Conservation (phyloP, 2,888 invertebrate genomes). For the Drosophila borborema region DNA sequence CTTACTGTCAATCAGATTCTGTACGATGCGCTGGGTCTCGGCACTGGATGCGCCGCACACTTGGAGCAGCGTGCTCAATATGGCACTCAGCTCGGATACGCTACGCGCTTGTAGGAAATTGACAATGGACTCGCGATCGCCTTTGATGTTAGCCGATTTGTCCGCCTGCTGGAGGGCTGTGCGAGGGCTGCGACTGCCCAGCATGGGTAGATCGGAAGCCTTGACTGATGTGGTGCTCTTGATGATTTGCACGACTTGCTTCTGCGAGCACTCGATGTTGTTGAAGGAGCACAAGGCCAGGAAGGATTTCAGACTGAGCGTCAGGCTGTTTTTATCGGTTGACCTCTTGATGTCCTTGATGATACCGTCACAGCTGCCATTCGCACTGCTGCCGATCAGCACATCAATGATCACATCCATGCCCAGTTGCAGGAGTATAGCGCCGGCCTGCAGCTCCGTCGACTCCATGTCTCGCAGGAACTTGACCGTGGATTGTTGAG, state of each 20-base stretch:
- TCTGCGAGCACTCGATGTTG: constrained; percentile 56
- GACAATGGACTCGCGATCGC: constrained; percentile 58
- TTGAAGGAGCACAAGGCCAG: constrained; percentile 60
- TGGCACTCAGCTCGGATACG: constrained; percentile 43
- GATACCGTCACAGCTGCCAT: constrained; percentile 52
- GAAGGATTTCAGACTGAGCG: constrained; percentile 57
- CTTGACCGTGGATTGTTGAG: constrained; percentile 52
- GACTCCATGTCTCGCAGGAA: constrained; percentile 37
- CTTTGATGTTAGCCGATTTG: constrained; percentile 9
- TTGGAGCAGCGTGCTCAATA: constrained; percentile 50
- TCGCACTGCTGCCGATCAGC: constrained; percentile 52
- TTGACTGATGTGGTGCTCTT: constrained; percentile 45
- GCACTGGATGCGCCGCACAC: constrained; percentile 57
- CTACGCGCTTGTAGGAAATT: constrained; percentile 51
- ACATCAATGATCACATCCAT: constrained; percentile 69
- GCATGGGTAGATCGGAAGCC: not conserved
- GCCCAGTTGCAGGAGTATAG: constrained; percentile 56
- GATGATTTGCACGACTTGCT: constrained; percentile 67
- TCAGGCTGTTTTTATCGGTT: constrained; percentile 51
- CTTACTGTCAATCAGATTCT: constrained; percentile 66
- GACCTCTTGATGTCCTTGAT: constrained; percentile 58
- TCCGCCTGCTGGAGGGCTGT: constrained; percentile 32
- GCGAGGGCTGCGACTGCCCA: constrained; percentile 52
- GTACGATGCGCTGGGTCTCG: constrained; percentile 55
- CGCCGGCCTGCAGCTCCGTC: constrained; percentile 29